A percentile compares a stretch with the other conserved stretches of the same genome.
phyloP scores from a whole-genome alignment of 2,797 vertebrate species.

The Amphiprion clarkii region DNA sequence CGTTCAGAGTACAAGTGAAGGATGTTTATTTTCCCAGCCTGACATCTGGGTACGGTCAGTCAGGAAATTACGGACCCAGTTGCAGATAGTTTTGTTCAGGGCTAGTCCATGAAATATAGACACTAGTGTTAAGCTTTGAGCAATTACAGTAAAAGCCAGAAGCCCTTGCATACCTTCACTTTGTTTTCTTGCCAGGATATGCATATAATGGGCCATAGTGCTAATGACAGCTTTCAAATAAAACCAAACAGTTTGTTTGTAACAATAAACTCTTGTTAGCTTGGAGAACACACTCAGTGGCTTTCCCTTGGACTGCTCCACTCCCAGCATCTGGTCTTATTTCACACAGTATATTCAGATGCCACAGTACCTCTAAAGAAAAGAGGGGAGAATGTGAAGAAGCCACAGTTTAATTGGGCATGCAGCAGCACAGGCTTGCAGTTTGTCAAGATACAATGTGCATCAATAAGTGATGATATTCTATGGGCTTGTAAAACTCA shows the following conservation, averaged over 20 bases:
- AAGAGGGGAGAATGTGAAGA: conserved; percentile 36
- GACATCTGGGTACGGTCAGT: too few relatives aligned
- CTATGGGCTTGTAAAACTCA: conserved; percentile 71
- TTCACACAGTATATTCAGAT: conserved; percentile 56
- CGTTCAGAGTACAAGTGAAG: too few relatives aligned
- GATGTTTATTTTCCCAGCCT: too few relatives aligned
- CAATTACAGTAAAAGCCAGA: not conserved
- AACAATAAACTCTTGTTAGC: conserved; percentile 5
- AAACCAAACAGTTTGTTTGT: not conserved
- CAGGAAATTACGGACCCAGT: too few relatives aligned
- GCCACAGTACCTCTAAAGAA: conserved; percentile 45
- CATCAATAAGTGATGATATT: conserved; percentile 76
- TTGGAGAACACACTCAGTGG: not conserved
- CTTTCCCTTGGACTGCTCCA: not conserved
- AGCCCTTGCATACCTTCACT: conserved; percentile 5
- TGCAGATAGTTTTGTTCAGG: too few relatives aligned
- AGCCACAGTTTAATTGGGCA: conserved; percentile 74
- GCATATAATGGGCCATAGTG: not conserved
- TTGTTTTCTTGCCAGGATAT: conserved; percentile 7
- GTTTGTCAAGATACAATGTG: conserved; percentile 68
- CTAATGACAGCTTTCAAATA: conserved; percentile 14
- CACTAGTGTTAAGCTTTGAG: not conserved
- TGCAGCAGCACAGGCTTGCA: conserved; percentile 64
- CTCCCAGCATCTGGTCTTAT: conserved; percentile 34
- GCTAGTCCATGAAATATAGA: too few relatives aligned